Conservation (phyloP, 2,888 invertebrate species). For the Calameuta idolon region DNA sequence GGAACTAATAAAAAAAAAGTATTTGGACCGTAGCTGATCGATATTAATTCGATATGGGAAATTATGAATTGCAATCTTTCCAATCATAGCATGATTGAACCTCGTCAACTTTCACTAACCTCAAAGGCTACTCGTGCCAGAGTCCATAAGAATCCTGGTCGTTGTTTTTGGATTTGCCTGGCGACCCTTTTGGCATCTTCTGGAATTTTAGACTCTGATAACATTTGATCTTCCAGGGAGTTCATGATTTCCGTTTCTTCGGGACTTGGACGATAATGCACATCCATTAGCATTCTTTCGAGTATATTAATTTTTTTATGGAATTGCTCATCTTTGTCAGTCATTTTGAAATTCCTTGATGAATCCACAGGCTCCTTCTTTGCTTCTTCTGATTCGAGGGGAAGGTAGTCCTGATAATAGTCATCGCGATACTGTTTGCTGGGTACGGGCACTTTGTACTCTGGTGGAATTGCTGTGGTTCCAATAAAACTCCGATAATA, state of each 20-base stretch:
- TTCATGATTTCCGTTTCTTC: conserved; percentile 34
- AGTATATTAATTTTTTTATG: conserved; percentile 40
- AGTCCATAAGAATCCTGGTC: conserved; percentile 63
- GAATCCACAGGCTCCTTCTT: background rate
- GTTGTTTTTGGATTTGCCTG: conserved; percentile 53
- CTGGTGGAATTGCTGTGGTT: background rate
- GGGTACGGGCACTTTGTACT: background rate
- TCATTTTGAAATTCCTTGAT: background rate
- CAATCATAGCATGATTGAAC: background rate
- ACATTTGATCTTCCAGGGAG: conserved; percentile 44
- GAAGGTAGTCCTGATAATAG: conserved; percentile 19
- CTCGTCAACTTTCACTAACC: conserved; percentile 40
- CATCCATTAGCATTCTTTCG: conserved; percentile 36
- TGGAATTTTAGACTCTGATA: conserved; percentile 41
- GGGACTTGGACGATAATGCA: conserved; percentile 22
- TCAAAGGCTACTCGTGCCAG: conserved; percentile 59
- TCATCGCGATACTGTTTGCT: background rate
- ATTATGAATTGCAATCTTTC: background rate
- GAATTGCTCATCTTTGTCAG: conserved; percentile 22
- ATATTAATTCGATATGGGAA: background rate
- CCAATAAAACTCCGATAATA: background rate
- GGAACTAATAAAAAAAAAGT: background rate
- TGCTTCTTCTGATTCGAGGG: conserved; percentile 7
- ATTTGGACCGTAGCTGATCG: background rate
- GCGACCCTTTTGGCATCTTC: conserved; percentile 56